A percentile compares a stretch with the other conserved stretches of the same genome.
phyloP scores from a whole-genome alignment of 1,140 invertebrate species.

The Drosophila repletoides region DNA sequence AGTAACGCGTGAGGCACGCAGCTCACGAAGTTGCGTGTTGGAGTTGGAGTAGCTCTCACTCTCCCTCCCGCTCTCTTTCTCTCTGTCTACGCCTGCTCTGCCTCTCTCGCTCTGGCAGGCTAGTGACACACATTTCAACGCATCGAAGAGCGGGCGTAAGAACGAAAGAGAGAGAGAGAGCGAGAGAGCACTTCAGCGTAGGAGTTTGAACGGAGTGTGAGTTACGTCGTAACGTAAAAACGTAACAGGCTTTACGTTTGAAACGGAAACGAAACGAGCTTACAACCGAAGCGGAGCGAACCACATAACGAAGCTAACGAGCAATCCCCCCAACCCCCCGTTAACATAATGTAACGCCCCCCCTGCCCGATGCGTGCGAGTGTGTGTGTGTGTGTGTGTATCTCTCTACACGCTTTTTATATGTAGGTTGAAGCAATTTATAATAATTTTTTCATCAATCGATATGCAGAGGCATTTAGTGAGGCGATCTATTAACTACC shows the following conservation, averaged over 20 bases:
- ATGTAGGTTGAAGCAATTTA: constrained; percentile 82
- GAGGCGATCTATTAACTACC: constrained; percentile 24
- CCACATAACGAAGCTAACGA: constrained; percentile 44
- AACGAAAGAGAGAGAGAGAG: constrained; percentile 21
- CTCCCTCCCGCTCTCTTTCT: constrained; percentile 2
- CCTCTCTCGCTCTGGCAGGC: constrained; percentile 29
- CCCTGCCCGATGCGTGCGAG: constrained; percentile 45
- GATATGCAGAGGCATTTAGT: constrained; percentile 61
- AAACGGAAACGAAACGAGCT: no score
- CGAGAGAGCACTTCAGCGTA: not conserved
- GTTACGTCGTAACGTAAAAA: constrained; percentile 5
- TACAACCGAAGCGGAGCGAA: constrained; percentile 33
- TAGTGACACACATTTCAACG: constrained; percentile 73
- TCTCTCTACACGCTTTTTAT: constrained; percentile 74
- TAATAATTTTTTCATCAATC: constrained; percentile 81
- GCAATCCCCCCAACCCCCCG: not conserved
- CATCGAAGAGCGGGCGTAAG: constrained; percentile 23
- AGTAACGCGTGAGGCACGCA: constrained; percentile 32
- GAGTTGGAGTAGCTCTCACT: not conserved
- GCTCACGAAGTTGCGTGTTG: constrained; percentile 7
- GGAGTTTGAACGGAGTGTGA: not conserved
- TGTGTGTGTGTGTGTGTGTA: constrained; percentile 43
- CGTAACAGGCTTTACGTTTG: constrained; percentile 5
- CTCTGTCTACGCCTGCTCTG: no score
- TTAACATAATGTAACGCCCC: constrained; percentile 57